Conservation (phyloP, 2,888 invertebrate genomes). For the Apoderus coryli region DNA sequence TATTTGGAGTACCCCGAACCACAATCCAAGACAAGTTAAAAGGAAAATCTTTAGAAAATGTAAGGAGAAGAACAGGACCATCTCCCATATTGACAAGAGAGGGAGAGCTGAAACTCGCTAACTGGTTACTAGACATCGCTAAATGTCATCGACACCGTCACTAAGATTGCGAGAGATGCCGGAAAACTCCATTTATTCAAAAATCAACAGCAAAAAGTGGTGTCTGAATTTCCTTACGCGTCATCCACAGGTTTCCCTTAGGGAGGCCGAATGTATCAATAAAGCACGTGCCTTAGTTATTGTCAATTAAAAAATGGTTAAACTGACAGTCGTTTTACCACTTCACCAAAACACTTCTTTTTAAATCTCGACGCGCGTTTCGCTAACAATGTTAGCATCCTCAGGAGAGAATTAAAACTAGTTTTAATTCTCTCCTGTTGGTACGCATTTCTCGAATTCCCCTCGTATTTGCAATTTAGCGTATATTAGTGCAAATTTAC, state of each 20-base stretch:
- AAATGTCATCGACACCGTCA: slow-evolving; percentile 23
- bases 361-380: no score
- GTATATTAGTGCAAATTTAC: no score
- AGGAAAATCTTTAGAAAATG: slow-evolving; percentile 15
- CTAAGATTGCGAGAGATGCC: slow-evolving; percentile 16
- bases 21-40: slow-evolving; percentile 12
- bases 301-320: slow-evolving; percentile 10
- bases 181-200: slow-evolving; percentile 10
- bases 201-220: slow-evolving; percentile 17
- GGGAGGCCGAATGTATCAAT: slow-evolving; percentile 13
- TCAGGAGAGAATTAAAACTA: no score
- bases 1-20: slow-evolving; percentile 11
- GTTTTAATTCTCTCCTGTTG: no score
- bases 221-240: slow-evolving; percentile 20
- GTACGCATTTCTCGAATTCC: no score
- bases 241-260: slow-evolving; percentile 19
- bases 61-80: slow-evolving; percentile 19
- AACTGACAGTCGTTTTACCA: no score
- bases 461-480: no score
- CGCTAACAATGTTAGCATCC: no score
- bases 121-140: slow-evolving; percentile 19
- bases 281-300: slow-evolving; percentile 13
- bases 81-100: slow-evolving; percentile 13
- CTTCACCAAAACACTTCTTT: no score
- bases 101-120: slow-evolving; percentile 20